These are phyloP conservation scores for Linhomoeus sp. DNA, from an alignment of 2,888 invertebrate species.

Conservation along the genomic window DNA sequence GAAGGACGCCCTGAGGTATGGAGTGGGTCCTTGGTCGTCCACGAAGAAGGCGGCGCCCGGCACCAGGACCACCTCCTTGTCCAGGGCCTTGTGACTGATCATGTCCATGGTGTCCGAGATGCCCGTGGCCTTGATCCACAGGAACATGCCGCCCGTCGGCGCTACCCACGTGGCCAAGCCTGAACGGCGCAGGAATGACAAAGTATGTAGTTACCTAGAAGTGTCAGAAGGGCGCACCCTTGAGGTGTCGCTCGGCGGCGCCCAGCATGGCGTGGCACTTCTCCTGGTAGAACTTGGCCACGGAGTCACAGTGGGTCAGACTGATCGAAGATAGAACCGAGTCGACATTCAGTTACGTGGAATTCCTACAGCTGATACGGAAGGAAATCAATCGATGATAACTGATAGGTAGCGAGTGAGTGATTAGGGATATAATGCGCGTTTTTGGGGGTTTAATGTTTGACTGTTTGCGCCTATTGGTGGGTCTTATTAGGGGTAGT, in stretches of 20 bases:
- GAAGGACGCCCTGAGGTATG: constrained; percentile 49
- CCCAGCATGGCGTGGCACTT: constrained; percentile 43
- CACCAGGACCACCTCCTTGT: constrained; percentile 41
- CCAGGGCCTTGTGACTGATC: constrained; percentile 47
- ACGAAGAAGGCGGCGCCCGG: constrained; percentile 54
- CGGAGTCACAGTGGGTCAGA: constrained; percentile 38
- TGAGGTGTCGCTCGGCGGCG: constrained; percentile 41
- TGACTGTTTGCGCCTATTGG: too few relatives aligned
- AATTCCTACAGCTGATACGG: too few relatives aligned
- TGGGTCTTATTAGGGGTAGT: too few relatives aligned
- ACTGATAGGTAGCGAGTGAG: too few relatives aligned
- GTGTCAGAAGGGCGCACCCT: constrained; percentile 32
- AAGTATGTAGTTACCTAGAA: too few relatives aligned
- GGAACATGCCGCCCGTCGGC: constrained; percentile 54
- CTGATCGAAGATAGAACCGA: too few relatives aligned
- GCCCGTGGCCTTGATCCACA: constrained; percentile 46
- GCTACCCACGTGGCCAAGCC: constrained; percentile 45
- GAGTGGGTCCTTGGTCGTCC: constrained; percentile 42
- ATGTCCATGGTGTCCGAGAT: constrained; percentile 51
- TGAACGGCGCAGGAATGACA: constrained; percentile 12
- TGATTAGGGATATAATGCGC: too few relatives aligned
- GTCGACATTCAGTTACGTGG: too few relatives aligned
- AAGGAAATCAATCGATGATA: too few relatives aligned
- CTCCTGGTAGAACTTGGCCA: constrained; percentile 43
- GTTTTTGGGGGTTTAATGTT: too few relatives aligned